Conservation (phyloP, 2,113 vertebrate species). For the Montifringilla adamsi region DNA sequence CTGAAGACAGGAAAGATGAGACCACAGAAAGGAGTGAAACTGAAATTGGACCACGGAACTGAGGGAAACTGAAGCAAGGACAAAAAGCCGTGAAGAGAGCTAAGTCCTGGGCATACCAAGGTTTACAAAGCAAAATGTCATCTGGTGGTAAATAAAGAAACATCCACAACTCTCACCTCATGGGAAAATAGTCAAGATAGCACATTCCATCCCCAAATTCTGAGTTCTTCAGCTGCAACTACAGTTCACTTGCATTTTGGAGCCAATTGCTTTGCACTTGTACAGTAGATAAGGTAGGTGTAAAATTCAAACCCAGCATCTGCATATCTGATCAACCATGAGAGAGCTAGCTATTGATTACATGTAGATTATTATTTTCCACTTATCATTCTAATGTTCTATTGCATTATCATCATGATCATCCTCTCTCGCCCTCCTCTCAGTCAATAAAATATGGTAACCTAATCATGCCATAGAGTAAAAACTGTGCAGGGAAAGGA, state of each 20-base stretch:
- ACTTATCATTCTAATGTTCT: not conserved
- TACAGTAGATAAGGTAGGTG: rapidly evolving
- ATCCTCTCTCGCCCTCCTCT: not conserved
- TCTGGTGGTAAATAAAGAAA: not conserved
- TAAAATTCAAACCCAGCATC: not conserved
- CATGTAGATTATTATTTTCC: not conserved
- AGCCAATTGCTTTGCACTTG: not conserved
- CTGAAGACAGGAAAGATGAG: not conserved
- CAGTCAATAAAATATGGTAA: not conserved
- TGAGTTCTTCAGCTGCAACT: not conserved
- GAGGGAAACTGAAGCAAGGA: not conserved
- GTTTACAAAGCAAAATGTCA: not conserved
- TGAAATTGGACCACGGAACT: rapidly evolving
- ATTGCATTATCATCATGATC: not conserved
- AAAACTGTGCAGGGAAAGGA: not conserved
- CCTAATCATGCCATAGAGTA: not conserved
- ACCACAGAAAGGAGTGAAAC: not conserved
- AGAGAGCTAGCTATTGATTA: not conserved
- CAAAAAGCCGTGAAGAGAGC: rapidly evolving
- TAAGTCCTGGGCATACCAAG: not conserved
- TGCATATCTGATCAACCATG: not conserved
- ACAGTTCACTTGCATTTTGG: not conserved
- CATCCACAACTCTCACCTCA: not conserved
- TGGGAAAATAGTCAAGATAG: rapidly evolving
- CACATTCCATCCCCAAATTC: not conserved